A percentile compares a stretch with the other conserved stretches of the same genome.
These are phyloP conservation scores for Heliconius hewitsoni DNA, from an alignment of 1,140 invertebrate species.

Conservation along the genomic window DNA sequence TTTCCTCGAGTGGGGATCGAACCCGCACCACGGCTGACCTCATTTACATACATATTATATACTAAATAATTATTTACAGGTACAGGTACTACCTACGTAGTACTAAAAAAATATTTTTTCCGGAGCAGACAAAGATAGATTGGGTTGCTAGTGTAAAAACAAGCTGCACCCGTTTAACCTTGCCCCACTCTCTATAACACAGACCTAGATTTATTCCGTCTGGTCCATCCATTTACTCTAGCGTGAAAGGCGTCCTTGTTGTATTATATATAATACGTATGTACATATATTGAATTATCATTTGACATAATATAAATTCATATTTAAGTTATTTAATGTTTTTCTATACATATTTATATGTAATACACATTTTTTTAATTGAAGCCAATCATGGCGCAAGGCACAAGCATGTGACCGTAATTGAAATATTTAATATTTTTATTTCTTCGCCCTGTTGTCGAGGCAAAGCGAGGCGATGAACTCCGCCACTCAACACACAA, in stretches of 20 bases:
- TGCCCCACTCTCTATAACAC: conserved; percentile 30
- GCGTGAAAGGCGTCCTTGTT: conserved; percentile 8
- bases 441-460: too few species aligned
- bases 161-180: conserved; percentile 25
- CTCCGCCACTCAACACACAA: too few species aligned
- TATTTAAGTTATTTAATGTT: too few species aligned
- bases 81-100: neutral
- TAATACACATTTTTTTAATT: too few species aligned
- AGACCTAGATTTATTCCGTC: conserved; percentile 29
- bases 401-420: too few species aligned
- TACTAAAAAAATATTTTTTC: neutral
- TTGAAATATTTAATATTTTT: too few species aligned
- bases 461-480: too few species aligned
- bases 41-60: neutral
- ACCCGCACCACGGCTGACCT: too few species aligned
- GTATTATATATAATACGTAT: neutral
- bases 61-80: neutral
- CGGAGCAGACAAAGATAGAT: neutral
- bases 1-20: too few species aligned
- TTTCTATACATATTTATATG: too few species aligned
- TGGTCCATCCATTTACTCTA: conserved; percentile 16
- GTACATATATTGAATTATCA: neutral
- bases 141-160: neutral
- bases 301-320: too few species aligned
- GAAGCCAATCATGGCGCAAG: too few species aligned